These are phyloP conservation scores for Coryphaenoides rupestris DNA, from an alignment of 2,113 vertebrate species.

Conservation along the genomic window DNA sequence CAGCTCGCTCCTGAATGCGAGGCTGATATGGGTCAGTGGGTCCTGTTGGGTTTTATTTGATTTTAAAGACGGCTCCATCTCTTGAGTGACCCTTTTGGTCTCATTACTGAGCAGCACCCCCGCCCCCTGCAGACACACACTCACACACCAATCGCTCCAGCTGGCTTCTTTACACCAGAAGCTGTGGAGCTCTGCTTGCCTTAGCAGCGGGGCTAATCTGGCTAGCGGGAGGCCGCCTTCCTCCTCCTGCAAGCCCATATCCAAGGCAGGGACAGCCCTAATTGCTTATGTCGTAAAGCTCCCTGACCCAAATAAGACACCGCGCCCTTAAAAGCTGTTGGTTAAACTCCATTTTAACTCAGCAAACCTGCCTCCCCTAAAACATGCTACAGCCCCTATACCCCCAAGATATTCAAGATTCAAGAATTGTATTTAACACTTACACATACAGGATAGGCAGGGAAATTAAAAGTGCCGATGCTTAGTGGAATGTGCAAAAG, in stretches of 20 bases:
- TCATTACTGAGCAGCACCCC: not conserved
- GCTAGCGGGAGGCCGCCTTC: slow-evolving; percentile 69
- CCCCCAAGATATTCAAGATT: no score
- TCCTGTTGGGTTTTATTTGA: not conserved
- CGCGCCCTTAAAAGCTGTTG: slow-evolving; percentile 64
- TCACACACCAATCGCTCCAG: slow-evolving; percentile 44
- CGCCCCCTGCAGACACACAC: not conserved
- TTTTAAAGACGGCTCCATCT: slow-evolving; percentile 19
- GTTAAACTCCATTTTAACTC: slow-evolving; percentile 78
- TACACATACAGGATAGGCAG: no score
- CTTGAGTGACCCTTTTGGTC: slow-evolving; percentile 34
- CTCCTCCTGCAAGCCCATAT: slow-evolving; percentile 70
- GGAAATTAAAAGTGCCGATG: no score
- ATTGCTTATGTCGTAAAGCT: slow-evolving; percentile 81
- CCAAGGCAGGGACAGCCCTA: slow-evolving; percentile 58
- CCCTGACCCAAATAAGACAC: slow-evolving; percentile 74
- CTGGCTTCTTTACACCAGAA: slow-evolving; percentile 53
- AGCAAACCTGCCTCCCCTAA: slow-evolving; percentile 69
- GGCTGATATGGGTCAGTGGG: not conserved
- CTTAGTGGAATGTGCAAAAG: no score
- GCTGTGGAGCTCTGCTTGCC: slow-evolving; percentile 41
- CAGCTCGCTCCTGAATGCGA: no score
- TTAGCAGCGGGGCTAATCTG: slow-evolving; percentile 64
- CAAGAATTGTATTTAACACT: no score
- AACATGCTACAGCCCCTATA: slow-evolving; percentile 18